These are phyloP conservation scores for Amazonetta brasiliensis DNA, from an alignment of 2,797 vertebrate species.

Conservation along the genomic window DNA sequence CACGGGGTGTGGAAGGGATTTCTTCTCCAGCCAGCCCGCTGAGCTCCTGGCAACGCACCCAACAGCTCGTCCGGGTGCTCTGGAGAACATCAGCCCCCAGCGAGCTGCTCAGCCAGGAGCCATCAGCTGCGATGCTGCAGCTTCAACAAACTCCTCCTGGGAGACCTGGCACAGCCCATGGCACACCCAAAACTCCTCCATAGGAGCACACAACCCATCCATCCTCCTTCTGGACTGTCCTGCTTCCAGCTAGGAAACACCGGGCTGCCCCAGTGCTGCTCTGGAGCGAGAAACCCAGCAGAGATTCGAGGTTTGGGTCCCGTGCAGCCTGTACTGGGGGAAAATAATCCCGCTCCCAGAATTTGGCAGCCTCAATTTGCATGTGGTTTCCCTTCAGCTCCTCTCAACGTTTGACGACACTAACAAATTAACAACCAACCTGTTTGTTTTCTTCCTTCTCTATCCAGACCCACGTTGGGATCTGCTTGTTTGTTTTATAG, in stretches of 20 bases:
- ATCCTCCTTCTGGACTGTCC: not conserved
- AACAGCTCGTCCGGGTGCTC: accelerated
- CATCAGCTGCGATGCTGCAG: not conserved
- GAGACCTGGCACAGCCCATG: accelerated
- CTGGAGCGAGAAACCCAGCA: not conserved
- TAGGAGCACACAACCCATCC: accelerated
- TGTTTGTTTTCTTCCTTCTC: not conserved
- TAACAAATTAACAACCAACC: conserved; percentile 44
- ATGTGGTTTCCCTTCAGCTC: not conserved
- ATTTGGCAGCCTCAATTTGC: not conserved
- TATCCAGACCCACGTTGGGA: not conserved
- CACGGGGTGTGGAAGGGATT: accelerated
- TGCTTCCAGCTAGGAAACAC: too few relatives aligned
- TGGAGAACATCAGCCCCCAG: not conserved
- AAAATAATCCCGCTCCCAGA: not conserved
- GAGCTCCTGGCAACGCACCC: not conserved
- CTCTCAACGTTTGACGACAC: not conserved
- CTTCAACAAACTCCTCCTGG: not conserved
- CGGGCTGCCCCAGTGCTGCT: too few relatives aligned
- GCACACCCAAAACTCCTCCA: accelerated
- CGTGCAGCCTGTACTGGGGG: not conserved
- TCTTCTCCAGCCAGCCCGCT: not conserved
- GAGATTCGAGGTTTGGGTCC: not conserved
- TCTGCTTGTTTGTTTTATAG: not conserved
- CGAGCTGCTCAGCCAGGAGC: not conserved